phyloP scores from a whole-genome alignment of 1,140 invertebrate species.

The Nymphalis io region DNA sequence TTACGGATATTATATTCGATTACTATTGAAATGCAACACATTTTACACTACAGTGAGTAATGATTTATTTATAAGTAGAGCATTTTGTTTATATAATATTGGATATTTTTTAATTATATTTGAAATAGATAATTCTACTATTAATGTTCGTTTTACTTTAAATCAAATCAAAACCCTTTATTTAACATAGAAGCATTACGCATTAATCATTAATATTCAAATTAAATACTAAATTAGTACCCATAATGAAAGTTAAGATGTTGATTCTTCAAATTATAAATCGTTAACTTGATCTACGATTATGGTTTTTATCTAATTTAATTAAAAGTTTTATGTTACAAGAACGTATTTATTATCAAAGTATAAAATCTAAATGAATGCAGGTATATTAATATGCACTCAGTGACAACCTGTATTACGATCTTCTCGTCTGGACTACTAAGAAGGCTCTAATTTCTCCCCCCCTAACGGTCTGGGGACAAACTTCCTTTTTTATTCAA shows the following conservation, averaged over 20 bases:
- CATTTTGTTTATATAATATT: no score
- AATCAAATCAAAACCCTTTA: no score
- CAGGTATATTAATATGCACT: slow-evolving; percentile 45
- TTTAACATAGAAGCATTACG: no score
- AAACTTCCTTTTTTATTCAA: slow-evolving; percentile 8
- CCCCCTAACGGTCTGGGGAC: slow-evolving; percentile 24
- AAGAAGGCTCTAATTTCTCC: slow-evolving; percentile 41
- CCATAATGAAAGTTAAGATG: no score
- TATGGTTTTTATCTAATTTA: neutral
- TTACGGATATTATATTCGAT: slow-evolving; percentile 28
- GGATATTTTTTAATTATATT: no score
- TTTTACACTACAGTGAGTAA: neutral
- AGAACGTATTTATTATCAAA: slow-evolving; percentile 16
- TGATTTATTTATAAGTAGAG: no score
- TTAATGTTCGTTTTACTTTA: no score
- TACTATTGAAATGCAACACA: slow-evolving; percentile 14
- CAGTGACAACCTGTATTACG: slow-evolving; percentile 37
- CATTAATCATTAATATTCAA: no score
- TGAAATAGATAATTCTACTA: no score
- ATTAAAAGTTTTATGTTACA: slow-evolving; percentile 44
- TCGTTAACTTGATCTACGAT: no score
- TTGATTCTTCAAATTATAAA: no score
- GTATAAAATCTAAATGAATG: slow-evolving; percentile 10
- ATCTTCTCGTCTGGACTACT: slow-evolving; percentile 45
- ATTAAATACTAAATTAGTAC: no score